phyloP scores from a whole-genome alignment of 2,888 invertebrate genomes.

The Parnassius mnemosyne region DNA sequence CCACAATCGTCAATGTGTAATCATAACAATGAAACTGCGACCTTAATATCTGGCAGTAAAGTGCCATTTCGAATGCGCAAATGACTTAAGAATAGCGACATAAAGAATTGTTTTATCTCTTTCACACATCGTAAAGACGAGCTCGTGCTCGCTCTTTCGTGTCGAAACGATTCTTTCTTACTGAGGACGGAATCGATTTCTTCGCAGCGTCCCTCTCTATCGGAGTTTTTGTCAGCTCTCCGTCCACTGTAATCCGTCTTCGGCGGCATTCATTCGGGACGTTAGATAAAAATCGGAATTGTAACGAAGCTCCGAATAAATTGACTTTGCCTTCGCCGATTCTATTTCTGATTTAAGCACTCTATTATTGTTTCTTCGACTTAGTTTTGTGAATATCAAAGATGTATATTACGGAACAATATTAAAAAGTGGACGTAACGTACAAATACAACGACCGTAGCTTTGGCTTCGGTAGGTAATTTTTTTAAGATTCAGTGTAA shows the following conservation, averaged over 20 bases:
- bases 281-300: constrained; percentile 70
- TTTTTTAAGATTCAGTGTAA: constrained; percentile 66
- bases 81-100: constrained; percentile 77
- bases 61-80: constrained; percentile 69
- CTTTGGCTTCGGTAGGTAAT: constrained; percentile 55
- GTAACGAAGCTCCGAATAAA: constrained; percentile 68
- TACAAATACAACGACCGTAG: constrained; percentile 41
- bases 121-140: constrained; percentile 74
- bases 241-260: constrained; percentile 75
- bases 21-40: constrained; percentile 75
- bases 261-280: constrained; percentile 65
- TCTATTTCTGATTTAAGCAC: constrained; percentile 55
- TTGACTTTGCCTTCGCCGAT: constrained; percentile 60
- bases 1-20: constrained; percentile 67
- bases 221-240: constrained; percentile 63
- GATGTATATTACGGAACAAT: constrained; percentile 13
- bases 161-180: constrained; percentile 59
- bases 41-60: constrained; percentile 70
- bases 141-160: constrained; percentile 64
- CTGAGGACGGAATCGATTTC: constrained; percentile 72
- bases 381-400: constrained; percentile 30
- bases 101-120: constrained; percentile 79
- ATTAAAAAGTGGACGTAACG: constrained; percentile 32
- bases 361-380: constrained; percentile 56
- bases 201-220: constrained; percentile 71